Percentiles rank a stretch among this genome's conserved stretches.
These are phyloP conservation scores for Xiphophorus maculatus DNA, from an alignment of 2,113 vertebrate species.

Conservation along the genomic window DNA sequence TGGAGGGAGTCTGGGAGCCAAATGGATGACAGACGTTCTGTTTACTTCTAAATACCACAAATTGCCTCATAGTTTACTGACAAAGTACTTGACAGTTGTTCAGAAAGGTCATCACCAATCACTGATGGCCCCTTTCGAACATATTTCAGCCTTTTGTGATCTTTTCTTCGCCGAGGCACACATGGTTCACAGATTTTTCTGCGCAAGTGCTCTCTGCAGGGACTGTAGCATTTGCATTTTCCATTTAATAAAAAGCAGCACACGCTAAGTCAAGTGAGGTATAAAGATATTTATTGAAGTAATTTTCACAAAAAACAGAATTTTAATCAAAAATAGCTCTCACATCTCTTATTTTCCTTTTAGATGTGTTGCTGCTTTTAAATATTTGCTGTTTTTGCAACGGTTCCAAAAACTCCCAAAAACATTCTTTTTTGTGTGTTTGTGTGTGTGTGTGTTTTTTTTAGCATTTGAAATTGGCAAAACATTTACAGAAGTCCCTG, in stretches of 20 bases:
- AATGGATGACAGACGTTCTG: slow-evolving; percentile 32
- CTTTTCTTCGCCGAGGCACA: slow-evolving; percentile 17
- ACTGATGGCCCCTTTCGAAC: slow-evolving; percentile 14
- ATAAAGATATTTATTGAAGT: neutral
- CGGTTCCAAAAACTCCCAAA: neutral
- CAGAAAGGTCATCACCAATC: slow-evolving; percentile 13
- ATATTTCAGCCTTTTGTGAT: slow-evolving; percentile 17
- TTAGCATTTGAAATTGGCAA: neutral
- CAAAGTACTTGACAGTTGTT: slow-evolving; percentile 10
- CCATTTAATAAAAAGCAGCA: neutral
- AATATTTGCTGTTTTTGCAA: neutral
- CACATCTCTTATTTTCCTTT: neutral
- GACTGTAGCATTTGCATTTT: slow-evolving; percentile 7
- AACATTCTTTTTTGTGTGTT: neutral
- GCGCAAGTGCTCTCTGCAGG: neutral
- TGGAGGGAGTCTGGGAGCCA: slow-evolving; percentile 29
- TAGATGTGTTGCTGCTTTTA: neutral
- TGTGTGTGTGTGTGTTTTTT: neutral
- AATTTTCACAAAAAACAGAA: neutral
- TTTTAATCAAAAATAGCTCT: neutral
- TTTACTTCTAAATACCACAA: slow-evolving; percentile 26
- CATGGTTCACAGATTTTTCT: neutral
- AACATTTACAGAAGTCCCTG: slow-evolving; percentile 1
- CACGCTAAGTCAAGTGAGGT: neutral
- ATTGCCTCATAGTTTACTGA: slow-evolving; percentile 28